Conservation (phyloP, 2,888 invertebrate species). For the Leptothorax acervorum region DNA sequence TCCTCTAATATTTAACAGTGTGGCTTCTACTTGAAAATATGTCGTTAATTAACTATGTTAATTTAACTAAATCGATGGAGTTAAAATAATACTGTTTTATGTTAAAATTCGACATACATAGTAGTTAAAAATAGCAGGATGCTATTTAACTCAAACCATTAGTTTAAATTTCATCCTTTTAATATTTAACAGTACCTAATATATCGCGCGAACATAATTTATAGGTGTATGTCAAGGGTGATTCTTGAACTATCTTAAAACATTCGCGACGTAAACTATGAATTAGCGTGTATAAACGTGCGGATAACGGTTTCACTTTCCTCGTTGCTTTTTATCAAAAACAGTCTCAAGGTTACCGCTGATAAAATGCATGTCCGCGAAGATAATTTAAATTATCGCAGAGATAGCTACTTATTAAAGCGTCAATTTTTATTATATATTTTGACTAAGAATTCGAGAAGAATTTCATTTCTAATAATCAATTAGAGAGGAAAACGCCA, state of each 20-base stretch:
- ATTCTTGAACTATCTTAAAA: background rate
- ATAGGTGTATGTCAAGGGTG: background rate
- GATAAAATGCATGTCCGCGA: background rate
- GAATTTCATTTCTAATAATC: no score
- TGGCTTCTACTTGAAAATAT: no score
- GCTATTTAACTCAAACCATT: no score
- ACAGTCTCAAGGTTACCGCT: no score
- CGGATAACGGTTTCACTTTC: background rate
- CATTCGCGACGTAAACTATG: background rate
- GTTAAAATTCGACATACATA: no score
- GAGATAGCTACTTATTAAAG: background rate
- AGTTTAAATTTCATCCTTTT: no score
- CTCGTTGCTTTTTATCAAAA: background rate
- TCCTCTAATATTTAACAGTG: no score
- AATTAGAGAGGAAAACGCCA: no score
- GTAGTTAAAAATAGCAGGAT: no score
- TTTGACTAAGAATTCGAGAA: background rate
- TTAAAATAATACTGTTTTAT: no score
- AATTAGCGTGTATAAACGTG: background rate
- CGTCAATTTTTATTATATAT: background rate
- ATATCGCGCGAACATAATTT: conserved; percentile 4
- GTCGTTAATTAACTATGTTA: no score
- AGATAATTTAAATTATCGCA: background rate
- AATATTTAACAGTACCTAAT: background rate
- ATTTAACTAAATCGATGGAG: no score